Evolutionary conservation across 2,888 invertebrate genomes (phyloP), one percentile per base, ranked within the genome.

Genomic region (Polyploca ridens): DNA sequence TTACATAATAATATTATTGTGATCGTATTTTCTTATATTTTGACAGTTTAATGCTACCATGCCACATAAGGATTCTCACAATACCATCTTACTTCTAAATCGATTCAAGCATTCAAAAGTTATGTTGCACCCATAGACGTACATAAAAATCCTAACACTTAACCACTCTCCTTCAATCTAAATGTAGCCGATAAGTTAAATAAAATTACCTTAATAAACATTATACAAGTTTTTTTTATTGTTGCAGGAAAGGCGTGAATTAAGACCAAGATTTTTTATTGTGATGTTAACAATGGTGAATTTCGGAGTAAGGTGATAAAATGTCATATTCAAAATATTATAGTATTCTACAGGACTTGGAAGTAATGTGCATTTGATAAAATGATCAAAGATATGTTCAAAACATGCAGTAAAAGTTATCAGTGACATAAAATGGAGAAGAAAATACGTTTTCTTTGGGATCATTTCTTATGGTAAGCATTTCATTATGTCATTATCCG

Each of bases 391-490:
- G 67, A 70, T 71, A 81, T 78, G 74, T 66, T 74, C 66, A 78
- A 66, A 65, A 74, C 69, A 73, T 66, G 66, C 67, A 67, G 71
- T 70, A 76, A 75, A 77, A 75, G 64, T 72, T 67, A 65, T 76
- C 67, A 76, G 78, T 85, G 81, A 83, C 74, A 63, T 79, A 90
- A 85, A 80, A 93, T 92, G 92, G 91, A 83, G 82, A 83, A 78
- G 72, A 82, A 78, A 77, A 81, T 66, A 75, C 61, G 74, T 69
- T 73, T 76, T 71, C 69, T 76, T 64, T 81, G 81, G 81, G 76
- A 81, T 73, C 83, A 78, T 69, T 76, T 86, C 69, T 79, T 90
- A 79, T 89, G 90, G 91, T 90, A 74, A 89, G 90, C 85, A 63
- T 13, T 11, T 58, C 13, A 57, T 5, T 6, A 49, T 60, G 11